A percentile compares a stretch with the other conserved stretches of the same genome.
Conservation (phyloP, 1,140 invertebrate genomes). For the Trichonephila inaurata region DNA sequence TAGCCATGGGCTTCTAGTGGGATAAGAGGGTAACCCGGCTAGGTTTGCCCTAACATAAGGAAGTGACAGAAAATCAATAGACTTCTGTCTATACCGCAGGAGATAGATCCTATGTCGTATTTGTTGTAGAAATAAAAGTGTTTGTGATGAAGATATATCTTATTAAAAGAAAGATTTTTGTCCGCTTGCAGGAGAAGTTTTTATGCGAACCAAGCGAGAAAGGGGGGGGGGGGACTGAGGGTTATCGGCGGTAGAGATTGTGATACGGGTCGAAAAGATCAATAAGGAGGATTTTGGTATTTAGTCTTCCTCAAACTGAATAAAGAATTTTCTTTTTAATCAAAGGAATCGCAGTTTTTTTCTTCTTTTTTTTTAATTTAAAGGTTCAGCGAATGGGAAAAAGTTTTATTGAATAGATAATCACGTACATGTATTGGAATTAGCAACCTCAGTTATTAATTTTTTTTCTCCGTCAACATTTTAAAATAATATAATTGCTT, state of each 20-base stretch:
- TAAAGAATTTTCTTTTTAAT: too few relatives aligned
- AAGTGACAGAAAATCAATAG: constrained; percentile 70
- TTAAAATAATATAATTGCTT: too few relatives aligned
- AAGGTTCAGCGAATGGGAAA: too few relatives aligned
- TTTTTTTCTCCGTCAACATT: too few relatives aligned
- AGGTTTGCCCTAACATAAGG: constrained; percentile 64
- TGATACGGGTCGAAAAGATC: constrained; percentile 39
- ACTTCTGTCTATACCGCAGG: constrained; percentile 27
- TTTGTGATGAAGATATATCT: constrained; percentile 72
- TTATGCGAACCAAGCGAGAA: constrained; percentile 8
- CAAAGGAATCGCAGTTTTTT: not conserved
- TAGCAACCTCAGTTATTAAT: too few relatives aligned
- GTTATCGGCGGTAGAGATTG: constrained; percentile 19
- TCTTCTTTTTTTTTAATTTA: not conserved
- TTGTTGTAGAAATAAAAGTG: constrained; percentile 74
- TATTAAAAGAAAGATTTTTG: constrained; percentile 57
- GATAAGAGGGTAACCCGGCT: constrained; percentile 65
- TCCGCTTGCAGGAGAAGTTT: constrained; percentile 13
- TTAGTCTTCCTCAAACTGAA: not conserved
- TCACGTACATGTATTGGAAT: too few relatives aligned
- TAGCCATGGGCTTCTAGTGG: constrained; percentile 47
- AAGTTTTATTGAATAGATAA: too few relatives aligned
- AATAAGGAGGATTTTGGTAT: constrained; percentile 21
- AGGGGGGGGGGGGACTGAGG: not conserved
- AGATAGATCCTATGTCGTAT: constrained; percentile 43